Conservation (phyloP, 2,888 invertebrate species). For the Scaptomyza reducta region DNA sequence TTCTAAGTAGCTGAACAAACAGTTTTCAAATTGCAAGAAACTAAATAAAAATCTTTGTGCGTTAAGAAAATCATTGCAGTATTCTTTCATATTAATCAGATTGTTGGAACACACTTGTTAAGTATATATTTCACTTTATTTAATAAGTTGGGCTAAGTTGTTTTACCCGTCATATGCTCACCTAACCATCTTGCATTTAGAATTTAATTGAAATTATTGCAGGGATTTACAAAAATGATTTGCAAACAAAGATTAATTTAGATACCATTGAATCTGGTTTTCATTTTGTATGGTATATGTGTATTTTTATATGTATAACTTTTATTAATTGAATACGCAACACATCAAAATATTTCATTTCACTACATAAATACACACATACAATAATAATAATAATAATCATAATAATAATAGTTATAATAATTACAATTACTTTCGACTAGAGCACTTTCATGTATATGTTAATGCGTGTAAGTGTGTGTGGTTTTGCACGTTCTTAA, state of each 20-base stretch:
- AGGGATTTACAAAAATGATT: not conserved
- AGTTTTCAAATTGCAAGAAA: not conserved
- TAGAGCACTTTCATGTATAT: constrained; percentile 29
- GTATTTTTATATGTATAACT: not conserved
- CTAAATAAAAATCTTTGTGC: constrained; percentile 37
- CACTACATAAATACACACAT: constrained; percentile 72
- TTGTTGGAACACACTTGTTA: not conserved
- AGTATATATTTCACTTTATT: not conserved
- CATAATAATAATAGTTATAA: constrained; percentile 53
- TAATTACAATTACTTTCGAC: constrained; percentile 60
- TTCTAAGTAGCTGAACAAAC: constrained; percentile 22
- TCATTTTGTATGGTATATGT: no score
- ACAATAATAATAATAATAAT: constrained; percentile 50
- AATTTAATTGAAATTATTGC: constrained; percentile 6
- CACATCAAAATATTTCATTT: constrained; percentile 72
- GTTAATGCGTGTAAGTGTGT: constrained; percentile 8
- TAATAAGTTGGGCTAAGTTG: not conserved
- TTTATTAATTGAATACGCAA: constrained; percentile 69
- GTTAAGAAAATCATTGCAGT: constrained; percentile 18
- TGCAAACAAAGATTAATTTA: constrained; percentile 12
- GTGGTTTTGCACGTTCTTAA: constrained; percentile 27
- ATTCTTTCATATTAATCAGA: constrained; percentile 1
- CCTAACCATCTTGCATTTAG: not conserved
- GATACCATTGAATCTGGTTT: constrained; percentile 6
- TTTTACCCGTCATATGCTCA: not conserved